Base-by-base conservation (phyloP, 2,888 invertebrate genomes). In the Caenorhabditis macrosperma region DNA sequence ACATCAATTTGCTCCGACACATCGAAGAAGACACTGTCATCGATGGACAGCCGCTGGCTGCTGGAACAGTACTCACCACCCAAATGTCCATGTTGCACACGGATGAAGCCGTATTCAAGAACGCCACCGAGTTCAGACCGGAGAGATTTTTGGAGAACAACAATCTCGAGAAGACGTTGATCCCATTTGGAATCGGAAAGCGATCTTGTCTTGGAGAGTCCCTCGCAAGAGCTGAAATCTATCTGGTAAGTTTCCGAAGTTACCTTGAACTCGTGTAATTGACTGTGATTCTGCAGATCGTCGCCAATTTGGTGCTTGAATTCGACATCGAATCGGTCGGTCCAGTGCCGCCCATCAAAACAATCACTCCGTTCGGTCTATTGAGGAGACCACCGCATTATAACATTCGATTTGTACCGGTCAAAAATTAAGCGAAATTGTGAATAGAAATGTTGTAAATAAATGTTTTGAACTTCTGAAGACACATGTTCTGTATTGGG, bases 141-240 rank as follows among this genome's bases (percentile, higher is more conserved):
- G 50, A 60, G 6, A 50, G 83, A 15, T 83, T 71, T 50, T 33
- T 83, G 41, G 74, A 75, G 10, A 66, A 68, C 26, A 59, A 69
- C 0, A 48, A 54, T 0, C 68, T 83, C 9, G 83, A 76, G 15
- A 66, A 78, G 24, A 61, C 77, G n/a, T 50, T 77, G 17, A 68
- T 79, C 2, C 83, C 83, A 10, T 83, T 83, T 63, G 81, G 83
- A 54, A 61, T 83, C 30, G 83, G 83, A 57, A 83, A 83, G 28
- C 22, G 83, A 15, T 35, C 76, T 0, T 83, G 83, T 48, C 81
- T 72, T 9, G 83, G 83, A 44, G 83, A 83, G 52, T 71, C 71
- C 3, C 35, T 83, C 41, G 83, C 83, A 2, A 72, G 77, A 59
- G 81, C 80, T 6, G 83, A 83, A 50, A 55, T 83, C 48, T 83